Conservation (phyloP, 2,113 vertebrate species). For the Arenaria interpres region DNA sequence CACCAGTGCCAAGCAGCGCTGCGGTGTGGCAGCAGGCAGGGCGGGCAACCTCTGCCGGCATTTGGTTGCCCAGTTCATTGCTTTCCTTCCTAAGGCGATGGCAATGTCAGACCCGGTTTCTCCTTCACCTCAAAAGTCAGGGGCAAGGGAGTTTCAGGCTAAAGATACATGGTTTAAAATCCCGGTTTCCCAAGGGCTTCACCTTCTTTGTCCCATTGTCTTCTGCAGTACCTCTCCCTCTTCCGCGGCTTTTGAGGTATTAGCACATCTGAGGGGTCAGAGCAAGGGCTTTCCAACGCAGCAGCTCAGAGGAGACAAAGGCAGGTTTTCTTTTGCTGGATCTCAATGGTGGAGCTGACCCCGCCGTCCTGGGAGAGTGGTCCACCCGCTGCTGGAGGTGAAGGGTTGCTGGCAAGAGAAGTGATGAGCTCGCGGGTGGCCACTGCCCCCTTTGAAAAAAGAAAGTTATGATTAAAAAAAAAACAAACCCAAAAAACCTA, state of each 20-base stretch:
- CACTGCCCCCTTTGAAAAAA: not conserved
- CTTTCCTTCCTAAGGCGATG: not conserved
- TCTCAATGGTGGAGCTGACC: not conserved
- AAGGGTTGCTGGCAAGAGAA: not conserved
- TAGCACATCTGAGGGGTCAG: slow-evolving; percentile 38
- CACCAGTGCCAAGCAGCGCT: not conserved
- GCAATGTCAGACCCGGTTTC: not conserved
- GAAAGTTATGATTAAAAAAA: not conserved
- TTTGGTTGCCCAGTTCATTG: not conserved
- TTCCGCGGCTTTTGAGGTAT: not conserved
- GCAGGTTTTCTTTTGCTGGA: not conserved
- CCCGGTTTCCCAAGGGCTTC: not conserved
- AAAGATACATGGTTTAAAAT: not conserved
- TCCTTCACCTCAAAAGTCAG: not conserved
- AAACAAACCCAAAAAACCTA: too few species aligned
- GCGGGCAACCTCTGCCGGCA: fast-evolving
- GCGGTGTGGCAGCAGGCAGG: not conserved
- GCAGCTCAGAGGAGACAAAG: not conserved
- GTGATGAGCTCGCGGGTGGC: not conserved
- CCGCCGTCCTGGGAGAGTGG: not conserved
- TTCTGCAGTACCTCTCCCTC: not conserved
- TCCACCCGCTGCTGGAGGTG: not conserved
- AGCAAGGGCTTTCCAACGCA: not conserved
- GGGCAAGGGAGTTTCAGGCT: not conserved
- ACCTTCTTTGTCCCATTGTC: not conserved